Conservation (phyloP, 2,888 invertebrate genomes). For the Mimumesa dahlbomi region DNA sequence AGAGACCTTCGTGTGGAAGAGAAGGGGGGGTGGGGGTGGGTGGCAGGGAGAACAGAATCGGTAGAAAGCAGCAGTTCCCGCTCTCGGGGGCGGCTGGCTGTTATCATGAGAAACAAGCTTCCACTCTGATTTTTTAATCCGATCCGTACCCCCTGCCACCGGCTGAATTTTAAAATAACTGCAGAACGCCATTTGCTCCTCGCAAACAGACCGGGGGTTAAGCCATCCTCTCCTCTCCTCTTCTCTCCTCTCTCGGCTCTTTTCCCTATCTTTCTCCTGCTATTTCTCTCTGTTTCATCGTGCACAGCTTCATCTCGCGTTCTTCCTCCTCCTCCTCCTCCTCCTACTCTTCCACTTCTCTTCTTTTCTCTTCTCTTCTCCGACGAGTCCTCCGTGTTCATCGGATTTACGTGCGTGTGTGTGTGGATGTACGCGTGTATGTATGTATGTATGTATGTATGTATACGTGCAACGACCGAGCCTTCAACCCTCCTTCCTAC, state of each 20-base stretch:
- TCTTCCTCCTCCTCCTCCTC: conserved; percentile 17
- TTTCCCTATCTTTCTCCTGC: conserved; percentile 31
- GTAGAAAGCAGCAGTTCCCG: conserved; percentile 74
- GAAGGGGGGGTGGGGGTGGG: conserved; percentile 48
- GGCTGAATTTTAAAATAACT: conserved; percentile 81
- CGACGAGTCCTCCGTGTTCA: not conserved
- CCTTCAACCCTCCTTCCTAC: conserved; percentile 30
- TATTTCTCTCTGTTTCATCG: conserved; percentile 36
- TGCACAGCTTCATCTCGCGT: conserved; percentile 7
- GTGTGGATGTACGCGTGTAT: too few relatives aligned
- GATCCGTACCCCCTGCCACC: conserved; percentile 75
- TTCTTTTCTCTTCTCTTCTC: conserved; percentile 21
- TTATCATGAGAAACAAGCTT: conserved; percentile 81
- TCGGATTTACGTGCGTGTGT: not conserved
- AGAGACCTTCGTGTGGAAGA: conserved; percentile 25
- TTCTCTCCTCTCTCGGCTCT: conserved; percentile 43
- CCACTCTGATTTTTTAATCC: conserved; percentile 82
- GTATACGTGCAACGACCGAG: too few relatives aligned
- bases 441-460: too few relatives aligned
- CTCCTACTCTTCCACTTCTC: conserved; percentile 21
- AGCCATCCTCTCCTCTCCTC: conserved; percentile 66
- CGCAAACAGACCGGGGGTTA: conserved; percentile 79
- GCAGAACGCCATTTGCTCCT: conserved; percentile 81
- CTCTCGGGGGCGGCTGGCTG: conserved; percentile 70
- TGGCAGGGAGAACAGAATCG: conserved; percentile 60